A percentile compares a stretch with the other conserved stretches of the same genome.
phyloP scores from a whole-genome alignment of 1,140 invertebrate species.

The Himalopsyche phryganea region DNA sequence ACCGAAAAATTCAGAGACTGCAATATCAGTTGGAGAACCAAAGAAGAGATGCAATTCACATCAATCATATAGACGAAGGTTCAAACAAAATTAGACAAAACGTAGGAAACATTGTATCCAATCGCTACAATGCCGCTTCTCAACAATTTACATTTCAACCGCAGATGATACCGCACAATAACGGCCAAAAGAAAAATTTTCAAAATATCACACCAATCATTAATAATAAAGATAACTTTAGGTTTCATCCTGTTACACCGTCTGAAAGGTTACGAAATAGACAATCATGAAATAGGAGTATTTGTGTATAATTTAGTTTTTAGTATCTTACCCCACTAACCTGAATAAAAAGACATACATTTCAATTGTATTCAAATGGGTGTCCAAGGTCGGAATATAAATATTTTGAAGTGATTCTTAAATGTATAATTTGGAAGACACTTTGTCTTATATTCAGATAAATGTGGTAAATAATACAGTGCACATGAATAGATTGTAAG shows the following conservation, averaged over 20 bases:
- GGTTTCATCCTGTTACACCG: conserved; percentile 18
- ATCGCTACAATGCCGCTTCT: conserved; percentile 8
- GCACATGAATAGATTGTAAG: no score
- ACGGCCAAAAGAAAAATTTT: conserved; percentile 8
- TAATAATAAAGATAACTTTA: conserved; percentile 12
- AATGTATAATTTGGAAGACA: no score
- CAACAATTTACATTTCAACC: conserved; percentile 23
- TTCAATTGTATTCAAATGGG: no score
- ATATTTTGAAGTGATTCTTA: no score
- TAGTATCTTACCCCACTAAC: no score
- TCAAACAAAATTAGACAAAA: conserved; percentile 12
- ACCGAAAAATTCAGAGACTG: conserved; percentile 48
- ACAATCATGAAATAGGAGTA: no score
- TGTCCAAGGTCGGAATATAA: no score
- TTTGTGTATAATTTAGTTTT: no score
- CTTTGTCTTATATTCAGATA: no score
- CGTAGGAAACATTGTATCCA: conserved; percentile 13
- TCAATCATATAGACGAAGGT: conserved; percentile 36
- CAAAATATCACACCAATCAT: conserved; percentile 3
- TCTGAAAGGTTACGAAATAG: background rate
- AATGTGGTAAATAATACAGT: no score
- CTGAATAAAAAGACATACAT: no score
- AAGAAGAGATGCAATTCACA: conserved; percentile 45
- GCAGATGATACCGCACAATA: conserved; percentile 6
- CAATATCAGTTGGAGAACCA: conserved; percentile 45